Conservation (phyloP, 1,140 invertebrate genomes). For the Bombus superbus region DNA sequence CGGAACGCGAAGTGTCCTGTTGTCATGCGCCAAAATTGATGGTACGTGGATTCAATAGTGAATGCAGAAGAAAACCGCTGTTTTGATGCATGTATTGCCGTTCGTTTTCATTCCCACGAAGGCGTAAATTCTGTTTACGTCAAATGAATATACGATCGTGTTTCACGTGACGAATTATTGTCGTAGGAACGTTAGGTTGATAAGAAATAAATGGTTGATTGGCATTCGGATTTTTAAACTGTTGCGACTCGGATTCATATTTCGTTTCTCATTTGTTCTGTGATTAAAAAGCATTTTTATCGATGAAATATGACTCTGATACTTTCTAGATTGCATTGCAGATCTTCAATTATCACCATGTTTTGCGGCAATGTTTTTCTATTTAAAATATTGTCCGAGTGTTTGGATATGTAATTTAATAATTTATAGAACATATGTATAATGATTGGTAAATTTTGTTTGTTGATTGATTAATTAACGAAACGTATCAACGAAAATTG, state of each 20-base stretch:
- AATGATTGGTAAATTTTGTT: no score
- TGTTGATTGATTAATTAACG: no score
- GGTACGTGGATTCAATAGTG: not conserved
- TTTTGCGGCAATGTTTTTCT: not conserved
- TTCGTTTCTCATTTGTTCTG: not conserved
- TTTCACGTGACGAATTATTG: constrained; percentile 2
- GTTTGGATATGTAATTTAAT: not conserved
- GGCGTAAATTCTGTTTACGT: constrained; percentile 12
- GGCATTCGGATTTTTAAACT: not conserved
- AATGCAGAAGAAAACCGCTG: not conserved
- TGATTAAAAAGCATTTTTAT: not conserved
- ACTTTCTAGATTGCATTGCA: not conserved
- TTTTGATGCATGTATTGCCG: not conserved
- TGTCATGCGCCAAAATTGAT: not conserved
- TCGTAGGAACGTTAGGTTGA: not conserved
- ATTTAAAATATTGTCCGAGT: not conserved
- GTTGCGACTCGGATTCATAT: not conserved
- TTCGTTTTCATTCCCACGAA: constrained; percentile 1
- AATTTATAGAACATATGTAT: not conserved
- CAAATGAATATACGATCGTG: constrained; percentile 9
- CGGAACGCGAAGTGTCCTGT: not conserved
- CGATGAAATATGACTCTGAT: not conserved
- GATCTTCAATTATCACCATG: not conserved
- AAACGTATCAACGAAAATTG: not conserved
- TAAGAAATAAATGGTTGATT: not conserved